Evolutionary conservation across 2,888 invertebrate genomes (phyloP), one percentile per base, ranked within the genome.

Genomic region (Griposia aprilina): DNA sequence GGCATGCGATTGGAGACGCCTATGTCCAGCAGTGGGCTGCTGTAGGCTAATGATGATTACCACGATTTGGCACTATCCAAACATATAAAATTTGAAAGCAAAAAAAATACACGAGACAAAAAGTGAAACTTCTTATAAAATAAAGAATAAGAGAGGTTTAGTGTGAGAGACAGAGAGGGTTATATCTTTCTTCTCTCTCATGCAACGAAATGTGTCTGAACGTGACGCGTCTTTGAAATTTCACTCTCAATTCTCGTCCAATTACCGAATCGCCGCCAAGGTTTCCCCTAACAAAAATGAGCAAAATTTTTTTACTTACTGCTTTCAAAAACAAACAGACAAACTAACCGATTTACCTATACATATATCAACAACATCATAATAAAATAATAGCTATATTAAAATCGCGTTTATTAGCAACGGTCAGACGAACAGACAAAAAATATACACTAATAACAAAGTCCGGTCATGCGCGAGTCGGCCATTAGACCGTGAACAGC

Each of bases 391-490:
- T 88, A 82, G 83, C 79, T 75, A 59, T 76, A 88, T 86, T 76
- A 83, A 82, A 83, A 81, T 80, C 62, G 74, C 79, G 62, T 79
- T 78, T 80, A 78, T 86, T 88, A 88, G 82, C 67, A 60, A 82
- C 77, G 85, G 45, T 74, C 69, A 62, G 73, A 67, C 36, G 15
- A 2, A 73, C 71, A 26, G 57, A 81, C 76, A 86, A 79, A 80
- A 88, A 88, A 84, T 79, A 79, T 70, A 76, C 77, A 78, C 80
- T 80, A 73, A 80, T 75, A 76, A 84, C 67, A 71, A 81, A 66
- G 60, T 72, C 59, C 57, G 76, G 87, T 84, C 80, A 87, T 84
- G 87, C 79, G 75, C 75, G 80, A 84, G 75, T 71, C 76, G 48
- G 11, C 41, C 45, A 74, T 76, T 83, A 80, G 2, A 78, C 66